Evolutionary conservation across 1,140 invertebrate genomes (phyloP).

Genomic region (Dendroctonus ponderosae): DNA sequence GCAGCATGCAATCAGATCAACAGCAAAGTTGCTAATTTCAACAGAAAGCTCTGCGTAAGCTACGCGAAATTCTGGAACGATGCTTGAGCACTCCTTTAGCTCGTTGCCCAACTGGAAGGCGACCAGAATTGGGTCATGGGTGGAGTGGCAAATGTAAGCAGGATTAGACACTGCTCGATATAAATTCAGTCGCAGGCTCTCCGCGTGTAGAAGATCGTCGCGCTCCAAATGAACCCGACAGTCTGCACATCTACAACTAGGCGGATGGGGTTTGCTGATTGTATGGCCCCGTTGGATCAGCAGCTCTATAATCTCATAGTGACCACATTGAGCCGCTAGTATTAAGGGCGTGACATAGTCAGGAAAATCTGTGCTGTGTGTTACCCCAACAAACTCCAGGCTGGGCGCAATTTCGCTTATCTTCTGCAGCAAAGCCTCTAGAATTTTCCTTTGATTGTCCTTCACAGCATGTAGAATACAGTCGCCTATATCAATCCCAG

Average conservation of each 20-base stretch:
- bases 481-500: conserved; percentile 57
- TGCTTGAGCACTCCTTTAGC: conserved; percentile 51
- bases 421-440: conserved; percentile 54
- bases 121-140: conserved; percentile 64
- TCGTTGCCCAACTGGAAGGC: conserved; percentile 63
- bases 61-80: conserved; percentile 59
- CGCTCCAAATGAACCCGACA: conserved; percentile 53
- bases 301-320: conserved; percentile 68
- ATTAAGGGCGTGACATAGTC: conserved; percentile 70
- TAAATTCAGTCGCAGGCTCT: conserved; percentile 56
- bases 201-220: conserved; percentile 53
- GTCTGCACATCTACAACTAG: conserved; percentile 59
- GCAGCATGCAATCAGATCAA: conserved; percentile 62
- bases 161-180: conserved; percentile 65
- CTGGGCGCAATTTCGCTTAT: conserved; percentile 51
- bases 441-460: conserved; percentile 54
- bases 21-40: conserved; percentile 61
- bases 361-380: conserved; percentile 62
- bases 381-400: conserved; percentile 55
- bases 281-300: conserved; percentile 60
- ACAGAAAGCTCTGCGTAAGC: conserved; percentile 58
- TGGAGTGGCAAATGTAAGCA: conserved; percentile 64
- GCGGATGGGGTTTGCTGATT: conserved; percentile 60
- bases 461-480: conserved; percentile 57
- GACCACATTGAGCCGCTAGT: conserved; percentile 68